Conservation (phyloP, 2,113 vertebrate species). For the Pachypanchax playfairii region DNA sequence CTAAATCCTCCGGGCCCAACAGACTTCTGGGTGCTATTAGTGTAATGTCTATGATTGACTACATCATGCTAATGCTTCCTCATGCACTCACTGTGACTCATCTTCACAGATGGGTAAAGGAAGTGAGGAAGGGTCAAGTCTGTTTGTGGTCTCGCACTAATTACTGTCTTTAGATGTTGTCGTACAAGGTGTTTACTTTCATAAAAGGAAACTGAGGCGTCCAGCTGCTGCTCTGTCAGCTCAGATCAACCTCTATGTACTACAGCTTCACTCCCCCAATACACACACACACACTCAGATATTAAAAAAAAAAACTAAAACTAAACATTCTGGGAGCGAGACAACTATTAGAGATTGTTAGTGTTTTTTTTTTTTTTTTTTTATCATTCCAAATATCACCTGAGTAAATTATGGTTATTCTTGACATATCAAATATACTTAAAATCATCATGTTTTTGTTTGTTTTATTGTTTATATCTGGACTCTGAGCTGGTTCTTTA, state of each 20-base stretch:
- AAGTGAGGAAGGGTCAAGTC: slow-evolving; percentile 45
- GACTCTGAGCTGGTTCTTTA: too few relatives aligned
- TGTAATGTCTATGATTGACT: slow-evolving; percentile 38
- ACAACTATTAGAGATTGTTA: too few relatives aligned
- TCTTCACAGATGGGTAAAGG: slow-evolving; percentile 48
- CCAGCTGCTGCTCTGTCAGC: slow-evolving; percentile 34
- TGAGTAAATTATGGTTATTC: too few relatives aligned
- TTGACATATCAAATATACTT: too few relatives aligned
- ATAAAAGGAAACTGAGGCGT: slow-evolving; percentile 28
- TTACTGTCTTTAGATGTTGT: slow-evolving; percentile 52
- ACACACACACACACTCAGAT: background rate
- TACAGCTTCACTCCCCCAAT: slow-evolving; percentile 17
- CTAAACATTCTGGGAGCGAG: too few relatives aligned
- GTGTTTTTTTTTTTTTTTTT: too few relatives aligned
- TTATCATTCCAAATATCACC: too few relatives aligned
- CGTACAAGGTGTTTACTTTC: slow-evolving; percentile 45
- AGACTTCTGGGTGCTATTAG: slow-evolving; percentile 40
- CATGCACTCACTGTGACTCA: slow-evolving; percentile 50
- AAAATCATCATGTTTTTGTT: too few relatives aligned
- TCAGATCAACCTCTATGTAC: slow-evolving; percentile 5
- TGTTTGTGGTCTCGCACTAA: slow-evolving; percentile 52
- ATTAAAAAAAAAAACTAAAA: slow-evolving; percentile 17
- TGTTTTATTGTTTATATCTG: too few relatives aligned
- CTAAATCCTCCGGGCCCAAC: slow-evolving; percentile 8
- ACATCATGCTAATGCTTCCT: slow-evolving; percentile 41